A percentile compares a stretch with the other conserved stretches of the same genome.
Conservation (phyloP, 2,113 vertebrate genomes). For the Probosciger aterrimus region DNA sequence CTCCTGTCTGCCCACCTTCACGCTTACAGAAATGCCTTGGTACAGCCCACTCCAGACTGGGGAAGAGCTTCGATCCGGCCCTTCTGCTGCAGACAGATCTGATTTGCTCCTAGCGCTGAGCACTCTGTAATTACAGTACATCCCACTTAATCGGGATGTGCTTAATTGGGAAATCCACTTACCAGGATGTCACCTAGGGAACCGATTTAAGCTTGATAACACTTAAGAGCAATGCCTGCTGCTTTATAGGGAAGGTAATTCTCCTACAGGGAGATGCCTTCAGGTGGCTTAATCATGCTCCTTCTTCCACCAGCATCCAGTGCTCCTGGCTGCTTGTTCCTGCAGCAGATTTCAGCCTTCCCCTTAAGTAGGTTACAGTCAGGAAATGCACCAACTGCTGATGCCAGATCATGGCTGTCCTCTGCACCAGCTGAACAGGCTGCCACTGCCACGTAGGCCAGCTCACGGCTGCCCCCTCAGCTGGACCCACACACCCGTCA, state of each 20-base stretch:
- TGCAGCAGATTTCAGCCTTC: constrained; percentile 40
- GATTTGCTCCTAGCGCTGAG: background rate
- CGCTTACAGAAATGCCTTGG: background rate
- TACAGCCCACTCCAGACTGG: background rate
- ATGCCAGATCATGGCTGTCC: background rate
- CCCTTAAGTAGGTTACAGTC: constrained; percentile 37
- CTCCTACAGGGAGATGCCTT: constrained; percentile 56
- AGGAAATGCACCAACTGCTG: constrained; percentile 14
- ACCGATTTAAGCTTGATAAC: constrained; percentile 53
- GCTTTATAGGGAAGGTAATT: constrained; percentile 58
- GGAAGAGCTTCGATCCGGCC: background rate
- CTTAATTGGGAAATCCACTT: constrained; percentile 70
- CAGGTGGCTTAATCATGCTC: constrained; percentile 51
- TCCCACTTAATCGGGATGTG: constrained; percentile 56
- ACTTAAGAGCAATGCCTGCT: constrained; percentile 50
- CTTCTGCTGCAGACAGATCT: constrained; percentile 10
- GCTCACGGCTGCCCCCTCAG: background rate
- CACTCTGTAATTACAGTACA: constrained; percentile 56
- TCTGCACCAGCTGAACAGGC: constrained; percentile 12
- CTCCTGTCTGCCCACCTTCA: background rate
- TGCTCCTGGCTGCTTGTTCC: constrained; percentile 21
- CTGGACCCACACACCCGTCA: background rate
- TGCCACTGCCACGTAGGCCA: background rate
- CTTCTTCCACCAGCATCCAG: background rate
- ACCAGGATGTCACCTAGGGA: constrained; percentile 64